These are phyloP conservation scores for Euspilapteryx auroguttella DNA, from an alignment of 2,888 invertebrate species.

Conservation along the genomic window DNA sequence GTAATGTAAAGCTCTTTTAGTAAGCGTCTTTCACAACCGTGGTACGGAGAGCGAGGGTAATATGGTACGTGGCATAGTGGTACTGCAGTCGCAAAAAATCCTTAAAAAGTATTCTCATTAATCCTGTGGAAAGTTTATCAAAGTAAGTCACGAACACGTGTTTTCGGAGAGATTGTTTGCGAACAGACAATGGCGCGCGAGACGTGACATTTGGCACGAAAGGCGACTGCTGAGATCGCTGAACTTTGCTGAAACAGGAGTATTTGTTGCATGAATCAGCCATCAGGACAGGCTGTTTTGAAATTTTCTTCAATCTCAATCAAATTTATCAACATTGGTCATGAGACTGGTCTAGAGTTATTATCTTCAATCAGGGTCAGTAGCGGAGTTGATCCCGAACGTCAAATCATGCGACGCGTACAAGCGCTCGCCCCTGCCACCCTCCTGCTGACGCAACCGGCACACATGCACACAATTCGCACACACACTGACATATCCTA, in stretches of 20 bases:
- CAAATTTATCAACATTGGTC: too few species aligned
- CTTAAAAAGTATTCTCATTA: too few species aligned
- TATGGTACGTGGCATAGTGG: too few species aligned
- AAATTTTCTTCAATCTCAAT: too few species aligned
- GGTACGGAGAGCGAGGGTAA: too few species aligned
- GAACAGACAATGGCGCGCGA: background rate
- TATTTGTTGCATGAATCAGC: too few species aligned
- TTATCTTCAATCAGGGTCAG: background rate
- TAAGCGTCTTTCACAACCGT: too few species aligned
- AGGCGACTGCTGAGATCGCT: background rate
- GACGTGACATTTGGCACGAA: constrained; percentile 2
- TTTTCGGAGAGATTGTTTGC: background rate
- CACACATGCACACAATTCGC: background rate
- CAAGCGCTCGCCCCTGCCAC: constrained; percentile 2
- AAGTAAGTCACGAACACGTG: background rate
- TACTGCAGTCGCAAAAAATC: too few species aligned
- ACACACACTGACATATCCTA: too few species aligned
- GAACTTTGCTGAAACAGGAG: background rate
- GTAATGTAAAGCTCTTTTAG: too few species aligned
- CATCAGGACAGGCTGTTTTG: background rate
- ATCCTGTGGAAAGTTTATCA: too few species aligned
- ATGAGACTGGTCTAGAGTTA: background rate
- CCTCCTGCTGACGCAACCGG: background rate
- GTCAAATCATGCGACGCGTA: constrained; percentile 9
- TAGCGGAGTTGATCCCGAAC: constrained; percentile 3